These are phyloP conservation scores for Casuarius casuarius DNA, from an alignment of 2,113 vertebrate genomes.

Conservation along the genomic window DNA sequence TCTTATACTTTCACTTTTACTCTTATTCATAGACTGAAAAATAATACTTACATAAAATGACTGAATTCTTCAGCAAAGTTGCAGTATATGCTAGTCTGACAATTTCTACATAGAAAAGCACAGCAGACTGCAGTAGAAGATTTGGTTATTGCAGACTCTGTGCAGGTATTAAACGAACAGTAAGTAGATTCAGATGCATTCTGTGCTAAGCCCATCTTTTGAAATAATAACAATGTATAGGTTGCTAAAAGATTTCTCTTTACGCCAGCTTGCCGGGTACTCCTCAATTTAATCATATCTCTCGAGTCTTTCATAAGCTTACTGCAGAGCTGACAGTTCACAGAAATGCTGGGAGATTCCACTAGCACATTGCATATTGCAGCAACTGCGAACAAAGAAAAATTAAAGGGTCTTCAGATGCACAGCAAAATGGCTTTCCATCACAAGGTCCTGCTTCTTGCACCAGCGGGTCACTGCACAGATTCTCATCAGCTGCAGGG, in stretches of 20 bases:
- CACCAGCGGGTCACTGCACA: background rate
- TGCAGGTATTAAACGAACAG: background rate
- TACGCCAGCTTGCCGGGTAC: background rate
- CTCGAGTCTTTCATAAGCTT: background rate
- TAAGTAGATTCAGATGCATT: background rate
- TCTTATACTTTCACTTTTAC: background rate
- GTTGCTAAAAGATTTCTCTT: background rate
- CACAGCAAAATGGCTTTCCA: background rate
- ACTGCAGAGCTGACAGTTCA: background rate
- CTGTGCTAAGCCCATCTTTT: background rate
- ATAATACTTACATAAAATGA: background rate
- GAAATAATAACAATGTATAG: background rate
- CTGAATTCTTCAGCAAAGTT: background rate
- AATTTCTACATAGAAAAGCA: background rate
- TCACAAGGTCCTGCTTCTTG: background rate
- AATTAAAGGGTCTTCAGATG: background rate
- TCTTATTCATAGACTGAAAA: background rate
- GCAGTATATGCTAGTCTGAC: background rate
- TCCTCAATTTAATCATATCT: background rate
- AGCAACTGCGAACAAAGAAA: background rate
- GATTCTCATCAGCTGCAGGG: slow-evolving; percentile 1
- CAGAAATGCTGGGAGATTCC: background rate
- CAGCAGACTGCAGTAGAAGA: background rate
- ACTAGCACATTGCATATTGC: background rate
- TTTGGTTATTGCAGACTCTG: background rate